Conservation (phyloP, 2,888 invertebrate genomes). For the Erebia palarica region DNA sequence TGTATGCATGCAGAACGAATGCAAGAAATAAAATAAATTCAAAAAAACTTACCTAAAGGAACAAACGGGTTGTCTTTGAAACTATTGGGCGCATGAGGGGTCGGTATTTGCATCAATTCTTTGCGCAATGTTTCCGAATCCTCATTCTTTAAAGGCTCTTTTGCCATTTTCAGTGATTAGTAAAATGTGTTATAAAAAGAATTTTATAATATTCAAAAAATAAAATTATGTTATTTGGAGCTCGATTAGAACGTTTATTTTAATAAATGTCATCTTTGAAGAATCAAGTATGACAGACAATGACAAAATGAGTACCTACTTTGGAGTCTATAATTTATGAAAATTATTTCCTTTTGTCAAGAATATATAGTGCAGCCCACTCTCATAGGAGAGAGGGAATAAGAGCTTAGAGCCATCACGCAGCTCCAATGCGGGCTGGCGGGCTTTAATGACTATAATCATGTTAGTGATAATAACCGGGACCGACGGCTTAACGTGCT, state of each 20-base stretch:
- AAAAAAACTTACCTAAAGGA: not conserved
- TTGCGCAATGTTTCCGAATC: not conserved
- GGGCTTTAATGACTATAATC: no score
- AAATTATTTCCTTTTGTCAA: no score
- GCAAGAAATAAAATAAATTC: not conserved
- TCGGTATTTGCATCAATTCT: not conserved
- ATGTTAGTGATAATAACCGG: no score
- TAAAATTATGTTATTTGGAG: not conserved
- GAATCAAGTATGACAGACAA: not conserved
- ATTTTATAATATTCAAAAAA: not conserved
- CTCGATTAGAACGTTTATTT: not conserved
- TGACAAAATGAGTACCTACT: not conserved
- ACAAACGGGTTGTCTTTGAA: conserved; percentile 6
- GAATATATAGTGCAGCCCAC: no score
- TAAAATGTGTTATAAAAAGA: not conserved
- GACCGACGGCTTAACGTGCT: no score
- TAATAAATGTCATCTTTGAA: not conserved
- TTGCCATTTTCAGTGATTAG: not conserved
- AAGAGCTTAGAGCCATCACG: no score
- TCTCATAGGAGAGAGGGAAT: no score
- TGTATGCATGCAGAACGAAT: no score
- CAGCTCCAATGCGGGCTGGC: no score
- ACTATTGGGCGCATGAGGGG: not conserved
- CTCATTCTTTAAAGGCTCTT: not conserved
- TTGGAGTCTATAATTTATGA: no score